These are phyloP conservation scores for Lasioglossum lativentre DNA, from an alignment of 2,888 invertebrate species.

Conservation along the genomic window DNA sequence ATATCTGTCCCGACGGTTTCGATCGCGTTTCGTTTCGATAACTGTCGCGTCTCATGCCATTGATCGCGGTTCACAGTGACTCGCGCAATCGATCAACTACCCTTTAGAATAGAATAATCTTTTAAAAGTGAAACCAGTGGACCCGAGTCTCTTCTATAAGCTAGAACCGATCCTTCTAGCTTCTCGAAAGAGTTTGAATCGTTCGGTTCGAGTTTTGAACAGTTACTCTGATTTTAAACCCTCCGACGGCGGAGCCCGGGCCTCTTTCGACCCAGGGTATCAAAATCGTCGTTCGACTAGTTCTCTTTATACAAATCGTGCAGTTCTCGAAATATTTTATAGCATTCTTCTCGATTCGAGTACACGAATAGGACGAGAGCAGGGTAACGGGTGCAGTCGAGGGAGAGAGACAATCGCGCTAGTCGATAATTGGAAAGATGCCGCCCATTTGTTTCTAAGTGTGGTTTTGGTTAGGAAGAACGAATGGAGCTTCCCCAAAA, in stretches of 20 bases:
- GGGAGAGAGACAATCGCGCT: neutral
- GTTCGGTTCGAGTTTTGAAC: too few species aligned
- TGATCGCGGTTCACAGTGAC: neutral
- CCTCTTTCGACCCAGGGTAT: too few species aligned
- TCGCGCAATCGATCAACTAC: neutral
- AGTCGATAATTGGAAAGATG: conserved; percentile 32
- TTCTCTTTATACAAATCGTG: too few species aligned
- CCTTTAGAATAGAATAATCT: neutral
- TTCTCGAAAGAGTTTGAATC: too few species aligned
- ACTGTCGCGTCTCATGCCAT: neutral
- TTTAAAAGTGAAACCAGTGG: neutral
- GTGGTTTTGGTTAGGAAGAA: conserved; percentile 83
- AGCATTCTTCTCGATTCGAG: too few species aligned
- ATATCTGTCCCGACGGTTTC: neutral
- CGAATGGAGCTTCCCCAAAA: conserved; percentile 83
- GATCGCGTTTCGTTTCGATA: neutral
- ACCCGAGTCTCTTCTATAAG: neutral
- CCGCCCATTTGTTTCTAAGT: conserved; percentile 70
- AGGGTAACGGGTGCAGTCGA: neutral
- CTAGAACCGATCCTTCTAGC: too few species aligned
- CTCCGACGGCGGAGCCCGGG: too few species aligned
- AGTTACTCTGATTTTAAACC: too few species aligned
- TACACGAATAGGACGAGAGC: too few species aligned
- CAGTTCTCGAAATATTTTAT: too few species aligned
- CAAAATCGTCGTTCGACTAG: too few species aligned